A percentile compares a stretch with the other conserved stretches of the same genome.
Conservation (phyloP, 2,888 invertebrate genomes). For the Esperia sulphurella region DNA sequence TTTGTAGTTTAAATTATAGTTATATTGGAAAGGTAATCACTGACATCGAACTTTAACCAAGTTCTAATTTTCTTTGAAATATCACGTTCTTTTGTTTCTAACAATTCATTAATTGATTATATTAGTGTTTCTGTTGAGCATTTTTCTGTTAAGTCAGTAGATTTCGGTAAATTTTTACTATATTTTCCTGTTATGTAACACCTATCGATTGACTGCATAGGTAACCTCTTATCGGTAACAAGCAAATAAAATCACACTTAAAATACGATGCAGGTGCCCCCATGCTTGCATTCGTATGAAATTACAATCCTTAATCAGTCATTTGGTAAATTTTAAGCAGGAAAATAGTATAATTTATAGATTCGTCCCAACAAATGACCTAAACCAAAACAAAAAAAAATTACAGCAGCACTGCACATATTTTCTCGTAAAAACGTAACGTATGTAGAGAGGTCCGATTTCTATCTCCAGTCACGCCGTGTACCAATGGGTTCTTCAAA, state of each 20-base stretch:
- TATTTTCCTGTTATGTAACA: conserved; percentile 12
- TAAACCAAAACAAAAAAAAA: too few relatives aligned
- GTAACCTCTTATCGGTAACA: conserved; percentile 7
- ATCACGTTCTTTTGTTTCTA: background rate
- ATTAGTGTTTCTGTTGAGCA: background rate
- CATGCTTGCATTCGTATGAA: too few relatives aligned
- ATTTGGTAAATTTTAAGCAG: too few relatives aligned
- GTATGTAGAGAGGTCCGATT: too few relatives aligned
- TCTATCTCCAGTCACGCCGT: too few relatives aligned
- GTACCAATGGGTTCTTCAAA: too few relatives aligned
- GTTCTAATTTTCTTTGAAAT: background rate
- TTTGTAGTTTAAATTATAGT: background rate
- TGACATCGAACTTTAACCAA: background rate
- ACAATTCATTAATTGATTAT: background rate
- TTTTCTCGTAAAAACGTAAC: too few relatives aligned
- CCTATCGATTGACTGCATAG: conserved; percentile 13
- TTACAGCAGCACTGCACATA: too few relatives aligned
- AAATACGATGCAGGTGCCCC: too few relatives aligned
- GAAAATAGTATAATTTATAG: too few relatives aligned
- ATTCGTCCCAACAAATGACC: too few relatives aligned
- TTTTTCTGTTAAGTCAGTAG: background rate
- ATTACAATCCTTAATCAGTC: too few relatives aligned
- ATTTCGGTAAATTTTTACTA: background rate
- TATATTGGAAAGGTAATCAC: background rate
- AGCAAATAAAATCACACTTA: background rate